Conservation (phyloP, 92 coral and sea anemone species). For the Zoanthus solanderi region DNA sequence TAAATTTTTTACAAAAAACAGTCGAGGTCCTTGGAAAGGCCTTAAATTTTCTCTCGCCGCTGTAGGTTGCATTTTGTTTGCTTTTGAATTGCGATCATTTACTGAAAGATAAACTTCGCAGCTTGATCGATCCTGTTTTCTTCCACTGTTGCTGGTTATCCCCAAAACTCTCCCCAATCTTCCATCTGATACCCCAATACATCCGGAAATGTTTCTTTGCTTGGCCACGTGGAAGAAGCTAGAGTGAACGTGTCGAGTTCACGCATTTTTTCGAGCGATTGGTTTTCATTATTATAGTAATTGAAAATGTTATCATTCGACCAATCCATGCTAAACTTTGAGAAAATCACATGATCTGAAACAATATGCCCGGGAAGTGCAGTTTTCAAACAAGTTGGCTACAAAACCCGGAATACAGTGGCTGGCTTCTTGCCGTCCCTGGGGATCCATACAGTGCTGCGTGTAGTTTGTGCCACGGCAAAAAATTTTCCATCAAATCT, state of each 20-base stretch:
- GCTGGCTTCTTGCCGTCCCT: background rate
- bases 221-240: constrained; percentile 35
- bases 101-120: too few relatives aligned
- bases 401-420: background rate
- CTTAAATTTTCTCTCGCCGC: too few relatives aligned
- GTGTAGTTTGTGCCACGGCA: constrained; percentile 23
- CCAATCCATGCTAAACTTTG: constrained; percentile 35
- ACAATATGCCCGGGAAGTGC: constrained; percentile 32
- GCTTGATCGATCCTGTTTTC: too few relatives aligned
- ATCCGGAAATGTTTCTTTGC: constrained; percentile 21
- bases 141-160: too few relatives aligned
- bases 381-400: constrained; percentile 23
- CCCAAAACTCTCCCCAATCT: background rate
- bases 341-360: constrained; percentile 1
- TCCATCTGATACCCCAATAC: background rate
- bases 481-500: constrained; percentile 1
- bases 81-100: too few relatives aligned
- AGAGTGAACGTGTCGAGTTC: constrained; percentile 46
- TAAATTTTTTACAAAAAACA: too few relatives aligned
- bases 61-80: too few relatives aligned
- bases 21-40: too few relatives aligned
- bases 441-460: constrained; percentile 4
- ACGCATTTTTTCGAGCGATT: constrained; percentile 13
- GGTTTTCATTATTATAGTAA: constrained; percentile 30
- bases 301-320: constrained; percentile 34